These are phyloP conservation scores for Phalacrocorax pelagicus DNA, from an alignment of 2,113 vertebrate genomes.

Conservation along the genomic window DNA sequence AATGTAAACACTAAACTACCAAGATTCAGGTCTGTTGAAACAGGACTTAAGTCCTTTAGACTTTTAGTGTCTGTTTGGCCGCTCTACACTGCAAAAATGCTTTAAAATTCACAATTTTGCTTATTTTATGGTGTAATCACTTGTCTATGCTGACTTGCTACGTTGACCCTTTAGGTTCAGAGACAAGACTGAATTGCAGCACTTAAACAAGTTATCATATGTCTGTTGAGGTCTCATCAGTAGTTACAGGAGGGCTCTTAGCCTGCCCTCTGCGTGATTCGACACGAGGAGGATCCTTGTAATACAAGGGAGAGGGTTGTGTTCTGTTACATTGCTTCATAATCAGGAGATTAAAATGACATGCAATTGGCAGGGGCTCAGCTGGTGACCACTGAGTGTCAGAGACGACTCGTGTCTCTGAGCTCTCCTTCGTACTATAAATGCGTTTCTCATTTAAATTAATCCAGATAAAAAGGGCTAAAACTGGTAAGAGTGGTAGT, in stretches of 20 bases:
- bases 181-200: neutral
- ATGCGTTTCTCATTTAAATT: neutral
- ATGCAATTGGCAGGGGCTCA: neutral
- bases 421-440: neutral
- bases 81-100: neutral
- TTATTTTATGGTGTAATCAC: neutral
- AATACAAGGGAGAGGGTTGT: neutral
- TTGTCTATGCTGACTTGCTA: neutral
- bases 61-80: neutral
- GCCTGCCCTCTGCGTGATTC: neutral
- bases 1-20: neutral
- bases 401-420: neutral
- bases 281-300: neutral
- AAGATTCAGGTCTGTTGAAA: neutral
- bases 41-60: neutral
- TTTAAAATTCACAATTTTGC: neutral
- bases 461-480: neutral
- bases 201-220: neutral
- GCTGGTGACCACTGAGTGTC: neutral
- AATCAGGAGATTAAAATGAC: neutral
- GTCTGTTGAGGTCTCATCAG: neutral
- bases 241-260: neutral
- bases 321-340: neutral
- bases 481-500: neutral
- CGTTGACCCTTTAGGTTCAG: neutral